Evolutionary conservation across 2,888 invertebrate genomes (phyloP).

Genomic region (Xylophagus ater): DNA sequence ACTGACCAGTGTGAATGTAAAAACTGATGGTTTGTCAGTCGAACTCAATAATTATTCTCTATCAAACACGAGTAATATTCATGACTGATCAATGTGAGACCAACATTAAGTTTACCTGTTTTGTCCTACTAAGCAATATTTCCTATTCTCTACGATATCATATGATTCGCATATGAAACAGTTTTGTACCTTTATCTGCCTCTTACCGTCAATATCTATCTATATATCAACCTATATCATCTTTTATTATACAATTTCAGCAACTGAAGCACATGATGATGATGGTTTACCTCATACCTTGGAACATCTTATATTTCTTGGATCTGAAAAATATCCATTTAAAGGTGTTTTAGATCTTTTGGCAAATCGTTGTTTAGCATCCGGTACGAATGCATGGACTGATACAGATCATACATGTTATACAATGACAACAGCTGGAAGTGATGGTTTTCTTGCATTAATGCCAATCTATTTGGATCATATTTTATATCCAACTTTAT

Average conservation of each 20-base stretch:
- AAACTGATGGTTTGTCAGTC: too few relatives aligned
- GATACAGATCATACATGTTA: slow-evolving; percentile 81
- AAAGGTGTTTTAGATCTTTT: slow-evolving; percentile 80
- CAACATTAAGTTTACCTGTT: too few relatives aligned
- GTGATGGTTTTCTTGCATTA: slow-evolving; percentile 77
- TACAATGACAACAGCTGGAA: slow-evolving; percentile 77
- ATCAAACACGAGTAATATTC: too few relatives aligned
- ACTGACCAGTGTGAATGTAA: too few relatives aligned
- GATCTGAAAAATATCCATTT: slow-evolving; percentile 79
- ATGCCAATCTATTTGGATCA: slow-evolving; percentile 87
- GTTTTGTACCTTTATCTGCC: too few relatives aligned
- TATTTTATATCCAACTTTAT: slow-evolving; percentile 71
- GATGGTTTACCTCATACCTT: slow-evolving; percentile 88
- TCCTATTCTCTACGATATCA: too few relatives aligned
- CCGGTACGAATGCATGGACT: slow-evolving; percentile 88
- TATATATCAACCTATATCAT: slow-evolving; percentile 1
- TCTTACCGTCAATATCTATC: too few relatives aligned
- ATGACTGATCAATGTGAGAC: too few relatives aligned
- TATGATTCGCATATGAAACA: too few relatives aligned
- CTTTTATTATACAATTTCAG: slow-evolving; percentile 38
- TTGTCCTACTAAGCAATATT: too few relatives aligned
- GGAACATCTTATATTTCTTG: slow-evolving; percentile 84
- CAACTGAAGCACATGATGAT: slow-evolving; percentile 83
- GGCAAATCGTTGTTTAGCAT: slow-evolving; percentile 80
- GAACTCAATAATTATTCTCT: too few relatives aligned